Evolutionary conservation across 2,797 vertebrate species (phyloP), one percentile per base, ranked within the genome.

Genomic region (Anguilla anguilla): DNA sequence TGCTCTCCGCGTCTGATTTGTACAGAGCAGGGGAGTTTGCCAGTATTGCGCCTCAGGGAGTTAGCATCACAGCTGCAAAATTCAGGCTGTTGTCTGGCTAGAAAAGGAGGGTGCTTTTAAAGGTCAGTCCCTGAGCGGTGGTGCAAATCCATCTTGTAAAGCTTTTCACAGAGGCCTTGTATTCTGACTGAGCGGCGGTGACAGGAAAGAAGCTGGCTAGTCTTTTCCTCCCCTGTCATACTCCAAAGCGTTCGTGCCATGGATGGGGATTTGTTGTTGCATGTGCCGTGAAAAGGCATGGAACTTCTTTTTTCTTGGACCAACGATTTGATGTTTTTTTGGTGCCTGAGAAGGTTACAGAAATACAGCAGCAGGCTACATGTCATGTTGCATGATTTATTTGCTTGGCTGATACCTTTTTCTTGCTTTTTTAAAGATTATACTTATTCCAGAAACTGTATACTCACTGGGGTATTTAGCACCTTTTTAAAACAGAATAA

Each of bases 341-440:
- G 11, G 83, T 57, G 31, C 51, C 5, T 11, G 53, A 59, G 35
- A 31, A 15, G n/a, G n/a, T 55, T 49, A 11, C 83, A 84, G 28
- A 17, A 59, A 13, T 59, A 13, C 53, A 7, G 51, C 83, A 84
- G 83, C 53, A 57, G 83, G 51, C 53, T 55, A 15, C n/a, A 15
- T 57, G 53, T 31, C 51, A 28, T 49, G 25, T 19, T 28, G 83
- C 51, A 46, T 82, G 79, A 82, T 82, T 82, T 82, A 82, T 82
- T 82, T 82, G 79, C 79, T 51, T 82, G 51, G 79, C 79, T 9
- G 79, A 51, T 51, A n/a, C 7, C 43, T 51, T 25, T 82, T 82
- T 22, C 79, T 10, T 82, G 1, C 25, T n/a, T 82, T 51, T 82
- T 25, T 49, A 9, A 9, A 82, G 79, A 51, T 82, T 25, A 35